Base-by-base conservation (phyloP, 2,888 invertebrate genomes). In the Torymus texanus region DNA sequence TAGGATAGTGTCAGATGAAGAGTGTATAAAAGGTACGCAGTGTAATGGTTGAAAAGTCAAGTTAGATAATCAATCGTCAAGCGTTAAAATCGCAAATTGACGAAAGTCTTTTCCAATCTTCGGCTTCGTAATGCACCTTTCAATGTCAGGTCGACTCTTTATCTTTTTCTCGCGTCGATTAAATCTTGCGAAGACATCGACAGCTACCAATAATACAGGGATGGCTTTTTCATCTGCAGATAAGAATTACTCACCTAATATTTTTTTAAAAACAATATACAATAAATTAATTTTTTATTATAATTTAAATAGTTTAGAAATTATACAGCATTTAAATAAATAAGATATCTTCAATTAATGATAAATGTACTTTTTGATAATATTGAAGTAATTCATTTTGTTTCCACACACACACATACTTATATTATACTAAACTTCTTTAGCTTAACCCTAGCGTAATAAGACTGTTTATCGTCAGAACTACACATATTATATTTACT, bases 41-140 rank as follows among this genome's bases (percentile, higher is more conserved):
- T 21, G 53, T 18, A 55, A 58, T 18, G 62, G 63, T 73, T 73
- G 63, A 70, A 63, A 79, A 62, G 65, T 75, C 73, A 62, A 73
- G 67, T 78, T 51, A 53, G 65, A 77, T 66, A 70, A 77, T 12
- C 70, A 77, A 74, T 80, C 80, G 72, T 80, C 77, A 80, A 18
- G 53, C 59, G 74, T 12, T 66, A 74, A 76, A 71, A 62, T 29
- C 18, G 18, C 18, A 16, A 18, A 75, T 56, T 71, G 75, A 67
- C 71, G 62, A 82, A 83, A 82, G 83, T 82, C 16, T 84, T 29
- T 84, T 85, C 84, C 84, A 86, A 85, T 85, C 85, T 85, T 84
- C 83, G 81, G 85, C 82, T 83, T 83, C 83, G 85, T 86, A 87
- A 86, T 86, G 84, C 85, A 86, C 85, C 87, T 86, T 86, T 87